Base-by-base conservation (phyloP, 1,140 invertebrate genomes). In the Helicorthomorpha holstii region DNA sequence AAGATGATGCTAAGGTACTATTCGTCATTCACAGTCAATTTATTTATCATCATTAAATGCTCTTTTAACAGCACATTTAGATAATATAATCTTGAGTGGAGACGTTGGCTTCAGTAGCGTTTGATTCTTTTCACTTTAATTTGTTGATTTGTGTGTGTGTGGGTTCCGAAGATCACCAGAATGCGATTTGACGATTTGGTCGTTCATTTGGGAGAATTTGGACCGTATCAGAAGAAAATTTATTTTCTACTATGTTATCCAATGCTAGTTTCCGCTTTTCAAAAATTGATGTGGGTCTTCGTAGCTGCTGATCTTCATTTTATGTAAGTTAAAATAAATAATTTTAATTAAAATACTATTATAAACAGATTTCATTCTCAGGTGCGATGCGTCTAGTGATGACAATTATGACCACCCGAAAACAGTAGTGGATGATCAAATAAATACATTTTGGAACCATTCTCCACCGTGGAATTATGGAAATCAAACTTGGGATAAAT, bases 251-350 rank as follows among this genome's bases (percentile, higher is more conserved):
- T 76, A 12, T 75, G 74, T 59, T 56, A 76, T 25, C 73, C 74
- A 7, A 73, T 76, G 22, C 60, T 76, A 34, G 74, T 76, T 58
- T 69, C 62, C 19, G 74, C 75, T 10, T 74, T 72, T 7, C 75
- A 75, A 56, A 76, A 73, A 64, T 63, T 77, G 12, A 73, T 71
- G 16, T 77, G 77, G 59, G 74, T 76, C 4, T 77, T 76, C 58
- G 75, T 74, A 3, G 75, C 74, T 22, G 74, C 74, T 51, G 63
- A 66, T 21, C 73, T 74, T 19, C 44, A 25, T 25, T 7, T 74
- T 12, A 74, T 74, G 0, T 60, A 64, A 41, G 21, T 45, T 48
- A 24, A 56, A 46, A 38, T 43, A 24, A 52, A 38, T 23, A 24
- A 50, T 41, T 29, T 48, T 29, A 60, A 56, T 45, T 44, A 54